A percentile compares a stretch with the other conserved stretches of the same genome.
These are phyloP conservation scores for Hephaestus fuliginosus DNA, from an alignment of 2,797 vertebrate genomes.

Conservation along the genomic window DNA sequence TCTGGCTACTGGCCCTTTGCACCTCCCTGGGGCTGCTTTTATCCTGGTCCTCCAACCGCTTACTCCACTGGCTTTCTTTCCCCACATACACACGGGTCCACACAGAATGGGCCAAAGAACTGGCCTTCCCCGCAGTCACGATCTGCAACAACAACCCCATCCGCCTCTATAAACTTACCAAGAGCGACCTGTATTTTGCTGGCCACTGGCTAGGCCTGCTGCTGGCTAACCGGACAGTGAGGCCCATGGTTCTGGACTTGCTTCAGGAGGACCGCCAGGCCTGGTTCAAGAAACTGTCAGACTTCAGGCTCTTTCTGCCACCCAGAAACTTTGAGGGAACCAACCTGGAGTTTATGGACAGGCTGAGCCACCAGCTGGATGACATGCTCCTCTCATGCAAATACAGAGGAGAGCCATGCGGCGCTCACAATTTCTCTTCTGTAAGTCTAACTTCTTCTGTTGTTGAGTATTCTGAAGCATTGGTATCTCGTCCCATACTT, in stretches of 20 bases:
- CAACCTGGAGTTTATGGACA: slow-evolving; percentile 97
- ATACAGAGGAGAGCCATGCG: slow-evolving; percentile 95
- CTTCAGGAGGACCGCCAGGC: slow-evolving; percentile 90
- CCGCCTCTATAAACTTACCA: slow-evolving; percentile 96
- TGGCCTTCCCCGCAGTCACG: slow-evolving; percentile 96
- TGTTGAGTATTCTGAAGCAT: neutral
- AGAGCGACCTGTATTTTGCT: slow-evolving; percentile 96
- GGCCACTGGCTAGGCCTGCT: slow-evolving; percentile 97
- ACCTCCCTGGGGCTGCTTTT: slow-evolving; percentile 93
- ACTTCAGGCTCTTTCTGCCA: slow-evolving; percentile 96
- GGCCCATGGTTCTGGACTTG: slow-evolving; percentile 93
- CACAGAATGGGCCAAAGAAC: slow-evolving; percentile 95
- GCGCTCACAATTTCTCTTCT: slow-evolving; percentile 97
- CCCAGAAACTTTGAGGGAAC: slow-evolving; percentile 97
- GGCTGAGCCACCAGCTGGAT: slow-evolving; percentile 96
- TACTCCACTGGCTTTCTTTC: slow-evolving; percentile 96
- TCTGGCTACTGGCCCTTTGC: slow-evolving; percentile 95
- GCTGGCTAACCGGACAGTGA: slow-evolving; percentile 93
- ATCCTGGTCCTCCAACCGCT: slow-evolving; percentile 96
- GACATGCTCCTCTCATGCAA: slow-evolving; percentile 99
- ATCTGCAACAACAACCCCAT: slow-evolving; percentile 99
- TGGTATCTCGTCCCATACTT: neutral
- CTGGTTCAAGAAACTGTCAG: slow-evolving; percentile 97
- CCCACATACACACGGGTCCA: slow-evolving; percentile 95
- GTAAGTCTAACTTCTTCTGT: slow-evolving; percentile 88